A percentile compares a stretch with the other conserved stretches of the same genome.
These are phyloP conservation scores for Trichopria drosophilae DNA, from an alignment of 2,888 invertebrate genomes.

Conservation along the genomic window DNA sequence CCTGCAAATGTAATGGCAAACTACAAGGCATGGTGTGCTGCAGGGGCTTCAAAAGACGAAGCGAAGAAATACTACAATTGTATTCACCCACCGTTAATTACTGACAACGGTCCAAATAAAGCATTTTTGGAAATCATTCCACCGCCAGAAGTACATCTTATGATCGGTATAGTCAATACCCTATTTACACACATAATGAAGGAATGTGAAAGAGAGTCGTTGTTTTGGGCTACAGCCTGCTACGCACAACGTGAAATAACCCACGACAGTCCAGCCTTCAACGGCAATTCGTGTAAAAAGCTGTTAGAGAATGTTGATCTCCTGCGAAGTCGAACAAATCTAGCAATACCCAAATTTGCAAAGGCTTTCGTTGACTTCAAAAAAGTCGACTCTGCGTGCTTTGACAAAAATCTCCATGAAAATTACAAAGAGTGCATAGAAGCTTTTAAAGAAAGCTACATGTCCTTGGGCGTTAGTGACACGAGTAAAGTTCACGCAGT, in stretches of 20 bases:
- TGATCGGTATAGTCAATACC: too few species aligned
- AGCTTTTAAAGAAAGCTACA: slow-evolving; percentile 14
- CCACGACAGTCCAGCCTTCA: slow-evolving; percentile 11
- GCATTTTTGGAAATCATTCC: too few species aligned
- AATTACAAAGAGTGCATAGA: slow-evolving; percentile 12
- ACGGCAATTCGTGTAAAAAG: slow-evolving; percentile 18
- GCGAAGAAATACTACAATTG: slow-evolving; percentile 4
- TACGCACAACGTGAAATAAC: slow-evolving; percentile 13
- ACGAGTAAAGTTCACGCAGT: slow-evolving; percentile 12
- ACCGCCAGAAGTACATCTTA: too few species aligned
- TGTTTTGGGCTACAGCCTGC: slow-evolving; percentile 14
- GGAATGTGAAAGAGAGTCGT: slow-evolving; percentile 13
- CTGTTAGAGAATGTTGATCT: slow-evolving; percentile 19
- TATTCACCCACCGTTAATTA: slow-evolving; percentile 11
- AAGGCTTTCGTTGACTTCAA: slow-evolving; percentile 16
- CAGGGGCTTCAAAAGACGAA: slow-evolving; percentile 1
- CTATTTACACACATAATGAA: too few species aligned
- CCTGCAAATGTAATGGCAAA: slow-evolving; percentile 8
- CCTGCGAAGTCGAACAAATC: slow-evolving; percentile 7
- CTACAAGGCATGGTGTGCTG: slow-evolving; percentile 8
- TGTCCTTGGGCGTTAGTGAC: neutral
- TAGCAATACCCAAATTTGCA: slow-evolving; percentile 12
- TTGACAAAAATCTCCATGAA: slow-evolving; percentile 10
- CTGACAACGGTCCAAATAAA: too few species aligned
- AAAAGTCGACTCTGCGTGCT: slow-evolving; percentile 16